Conservation (phyloP, 2,888 invertebrate species). For the Chouioia cunea region DNA sequence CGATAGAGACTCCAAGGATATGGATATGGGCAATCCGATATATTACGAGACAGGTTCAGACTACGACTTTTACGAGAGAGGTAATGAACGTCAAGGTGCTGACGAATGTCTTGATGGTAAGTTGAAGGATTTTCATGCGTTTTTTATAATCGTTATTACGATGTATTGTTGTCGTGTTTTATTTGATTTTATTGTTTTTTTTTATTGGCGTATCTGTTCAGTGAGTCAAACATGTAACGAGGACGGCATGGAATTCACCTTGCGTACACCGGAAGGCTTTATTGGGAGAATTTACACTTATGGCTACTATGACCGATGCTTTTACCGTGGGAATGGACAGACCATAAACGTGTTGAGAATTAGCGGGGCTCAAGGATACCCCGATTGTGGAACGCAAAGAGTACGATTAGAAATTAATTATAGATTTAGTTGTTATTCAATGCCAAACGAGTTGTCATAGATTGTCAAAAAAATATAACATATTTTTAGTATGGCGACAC, state of each 20-base stretch:
- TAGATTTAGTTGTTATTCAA: too few species aligned
- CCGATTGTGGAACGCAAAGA: conserved; percentile 91
- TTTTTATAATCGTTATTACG: neutral
- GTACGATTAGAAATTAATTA: conserved; percentile 66
- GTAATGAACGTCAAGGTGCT: conserved; percentile 78
- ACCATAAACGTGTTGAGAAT: conserved; percentile 86
- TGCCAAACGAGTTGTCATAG: too few species aligned
- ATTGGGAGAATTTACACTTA: conserved; percentile 92
- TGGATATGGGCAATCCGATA: conserved; percentile 87
- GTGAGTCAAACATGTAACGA: conserved; percentile 93
- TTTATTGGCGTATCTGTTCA: conserved; percentile 59
- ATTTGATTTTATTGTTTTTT: neutral
- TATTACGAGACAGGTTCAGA: conserved; percentile 87
- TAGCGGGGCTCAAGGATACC: conserved; percentile 92
- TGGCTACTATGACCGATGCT: conserved; percentile 90
- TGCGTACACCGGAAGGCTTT: conserved; percentile 89
- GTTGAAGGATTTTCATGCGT: conserved; percentile 36
- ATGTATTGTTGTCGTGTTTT: neutral
- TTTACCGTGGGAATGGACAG: conserved; percentile 91
- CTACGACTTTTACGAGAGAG: conserved; percentile 88
- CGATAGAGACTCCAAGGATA: conserved; percentile 85
- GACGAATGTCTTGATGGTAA: conserved; percentile 90
- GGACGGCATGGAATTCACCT: conserved; percentile 94
- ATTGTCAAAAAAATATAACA: too few species aligned
- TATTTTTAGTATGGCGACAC: conserved; percentile 88